Evolutionary conservation across 2,113 vertebrate genomes (phyloP).

Genomic region (Furnarius figulus): DNA sequence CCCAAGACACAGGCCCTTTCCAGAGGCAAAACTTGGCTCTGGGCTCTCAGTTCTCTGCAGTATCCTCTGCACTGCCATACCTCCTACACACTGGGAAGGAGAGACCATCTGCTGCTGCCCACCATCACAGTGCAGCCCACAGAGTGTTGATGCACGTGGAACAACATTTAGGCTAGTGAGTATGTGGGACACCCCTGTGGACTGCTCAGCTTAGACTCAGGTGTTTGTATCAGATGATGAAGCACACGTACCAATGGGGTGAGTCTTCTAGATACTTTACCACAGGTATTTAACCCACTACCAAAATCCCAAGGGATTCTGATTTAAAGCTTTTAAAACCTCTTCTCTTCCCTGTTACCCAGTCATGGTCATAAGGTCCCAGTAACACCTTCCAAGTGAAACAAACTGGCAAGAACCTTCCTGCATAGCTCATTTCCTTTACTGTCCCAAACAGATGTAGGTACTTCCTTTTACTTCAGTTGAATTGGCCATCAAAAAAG

Average conservation of each 20-base stretch:
- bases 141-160: not conserved
- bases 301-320: not conserved
- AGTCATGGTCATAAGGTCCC: not conserved
- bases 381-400: not conserved
- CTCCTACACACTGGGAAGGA: not conserved
- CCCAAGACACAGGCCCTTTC: not conserved
- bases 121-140: not conserved
- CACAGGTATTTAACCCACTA: not conserved
- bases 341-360: not conserved
- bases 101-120: not conserved
- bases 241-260: accelerated
- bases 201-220: not conserved
- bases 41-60: not conserved
- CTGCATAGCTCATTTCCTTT: not conserved
- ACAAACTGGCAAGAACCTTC: not conserved
- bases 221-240: not conserved
- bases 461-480: not conserved
- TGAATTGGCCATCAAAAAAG: not conserved
- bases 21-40: not conserved
- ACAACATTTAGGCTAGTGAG: not conserved
- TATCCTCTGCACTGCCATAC: not conserved
- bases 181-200: accelerated
- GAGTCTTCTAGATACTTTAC: not conserved
- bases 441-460: not conserved
- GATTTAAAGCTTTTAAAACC: not conserved